Evolutionary conservation across 2,797 vertebrate genomes (phyloP), one percentile per base, ranked within the genome.

Genomic region (Diglossa cyanea): DNA sequence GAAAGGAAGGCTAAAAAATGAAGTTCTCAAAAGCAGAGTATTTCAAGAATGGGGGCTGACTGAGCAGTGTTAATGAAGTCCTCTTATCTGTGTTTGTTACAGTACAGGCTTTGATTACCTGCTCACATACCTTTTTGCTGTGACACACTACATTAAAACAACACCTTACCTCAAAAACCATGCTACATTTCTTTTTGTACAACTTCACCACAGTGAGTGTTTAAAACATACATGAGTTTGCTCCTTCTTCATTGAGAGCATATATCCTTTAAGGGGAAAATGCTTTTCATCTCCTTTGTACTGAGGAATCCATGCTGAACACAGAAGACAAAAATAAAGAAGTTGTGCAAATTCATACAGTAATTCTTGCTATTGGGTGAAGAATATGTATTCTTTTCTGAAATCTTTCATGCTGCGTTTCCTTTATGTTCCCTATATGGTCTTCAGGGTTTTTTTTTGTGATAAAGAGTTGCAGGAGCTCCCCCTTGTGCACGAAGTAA

Each of bases 401-500:
- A 81, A 82, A 55, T 87, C 17, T 67, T 24, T 85, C 23, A 10
- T 50, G 28, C 54, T 68, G 19, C 88, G 44, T 91, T 80, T 94
- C 62, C 25, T 3, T 80, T 73, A 65, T 40, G 28, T 73, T 91
- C 75, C 48, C 30, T 83, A 2, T 39, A 44, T 74, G 86, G 55
- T 65, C 70, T 78, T 61, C 35, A 17, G 24, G 20, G 35, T 8
- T 24, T 39, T 93, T 65, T 93, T 6, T 25, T 88, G 54, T 71
- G 60, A 5, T 88, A 57, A 7, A 74, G 90, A 97, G 95, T 94
- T 95, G 84, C 96, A 47, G 90, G 91, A 92, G 96, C 97, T 95
- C 97, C 97, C 96, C 92, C 97, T 98, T 68, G 96, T 97, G 98
- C 81, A 71, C 1, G 5, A 86, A 68, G 10, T 66, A 2, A 16